A percentile compares a stretch with the other conserved stretches of the same genome.
Evolutionary conservation across 2,113 vertebrate species (phyloP).

Genomic region (Cyprinodon variegatus): DNA sequence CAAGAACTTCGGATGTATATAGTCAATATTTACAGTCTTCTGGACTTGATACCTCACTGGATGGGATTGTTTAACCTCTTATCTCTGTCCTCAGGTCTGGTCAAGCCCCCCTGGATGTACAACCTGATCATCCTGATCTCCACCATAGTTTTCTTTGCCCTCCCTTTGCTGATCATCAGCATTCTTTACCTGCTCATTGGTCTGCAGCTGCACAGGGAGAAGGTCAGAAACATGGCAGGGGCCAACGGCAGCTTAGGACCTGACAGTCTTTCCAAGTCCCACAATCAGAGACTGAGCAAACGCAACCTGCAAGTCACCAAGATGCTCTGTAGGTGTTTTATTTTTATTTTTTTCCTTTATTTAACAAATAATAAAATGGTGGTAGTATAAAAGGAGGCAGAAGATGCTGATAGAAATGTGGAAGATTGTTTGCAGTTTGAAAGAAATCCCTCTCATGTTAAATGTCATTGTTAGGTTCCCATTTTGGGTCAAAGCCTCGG

Average conservation of each 20-base stretch:
- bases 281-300: slow-evolving; percentile 57
- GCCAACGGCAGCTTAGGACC: slow-evolving; percentile 23
- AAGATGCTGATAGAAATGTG: too few species aligned
- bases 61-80: neutral
- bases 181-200: slow-evolving; percentile 78
- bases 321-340: slow-evolving; percentile 75
- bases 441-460: too few species aligned
- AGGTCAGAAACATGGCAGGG: slow-evolving; percentile 1
- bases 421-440: neutral
- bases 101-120: slow-evolving; percentile 73
- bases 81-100: slow-evolving; percentile 46
- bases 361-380: neutral
- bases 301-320: slow-evolving; percentile 79
- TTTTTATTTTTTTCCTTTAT: neutral
- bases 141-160: slow-evolving; percentile 74
- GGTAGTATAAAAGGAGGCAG: neutral
- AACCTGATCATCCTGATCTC: slow-evolving; percentile 70
- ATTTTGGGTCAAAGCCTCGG: neutral
- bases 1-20: neutral
- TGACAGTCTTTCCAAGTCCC: slow-evolving; percentile 24
- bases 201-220: slow-evolving; percentile 60
- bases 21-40: neutral
- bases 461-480: too few species aligned
- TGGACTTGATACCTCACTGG: neutral
- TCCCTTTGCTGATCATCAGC: slow-evolving; percentile 77